Conservation (phyloP, 1,140 invertebrate genomes). For the Drosophila takahashii region DNA sequence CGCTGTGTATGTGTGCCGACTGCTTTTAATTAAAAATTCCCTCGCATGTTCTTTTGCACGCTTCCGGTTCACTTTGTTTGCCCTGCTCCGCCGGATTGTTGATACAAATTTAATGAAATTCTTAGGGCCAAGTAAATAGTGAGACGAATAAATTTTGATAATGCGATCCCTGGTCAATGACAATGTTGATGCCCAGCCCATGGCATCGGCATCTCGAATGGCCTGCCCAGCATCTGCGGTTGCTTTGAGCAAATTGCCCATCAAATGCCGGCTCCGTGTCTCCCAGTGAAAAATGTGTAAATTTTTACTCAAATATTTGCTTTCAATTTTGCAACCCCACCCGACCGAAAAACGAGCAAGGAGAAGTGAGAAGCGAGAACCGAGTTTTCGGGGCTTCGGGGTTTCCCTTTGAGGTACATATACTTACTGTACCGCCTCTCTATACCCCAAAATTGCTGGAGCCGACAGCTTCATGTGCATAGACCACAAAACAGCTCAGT, state of each 20-base stretch:
- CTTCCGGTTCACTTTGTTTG: constrained; percentile 38
- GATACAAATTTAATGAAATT: constrained; percentile 61
- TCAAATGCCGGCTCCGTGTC: constrained; percentile 45
- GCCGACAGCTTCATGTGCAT: constrained; percentile 75
- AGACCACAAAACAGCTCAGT: constrained; percentile 73
- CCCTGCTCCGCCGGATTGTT: constrained; percentile 27
- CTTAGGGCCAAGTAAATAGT: constrained; percentile 51
- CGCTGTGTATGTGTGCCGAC: constrained; percentile 8
- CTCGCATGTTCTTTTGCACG: constrained; percentile 33
- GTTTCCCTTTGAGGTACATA: constrained; percentile 43
- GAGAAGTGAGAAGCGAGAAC: neutral
- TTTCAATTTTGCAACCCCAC: constrained; percentile 68
- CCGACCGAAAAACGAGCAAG: neutral
- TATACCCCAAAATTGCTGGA: constrained; percentile 23
- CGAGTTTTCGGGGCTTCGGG: neutral
- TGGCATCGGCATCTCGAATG: constrained; percentile 33
- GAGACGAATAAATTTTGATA: constrained; percentile 40
- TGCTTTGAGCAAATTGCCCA: constrained; percentile 60
- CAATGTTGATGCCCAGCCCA: constrained; percentile 2
- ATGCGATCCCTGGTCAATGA: constrained; percentile 23
- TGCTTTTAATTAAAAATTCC: constrained; percentile 73
- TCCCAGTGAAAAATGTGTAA: constrained; percentile 64
- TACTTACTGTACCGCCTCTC: neutral
- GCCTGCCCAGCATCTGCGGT: constrained; percentile 51
- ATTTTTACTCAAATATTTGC: constrained; percentile 81